phyloP scores from a whole-genome alignment of 2,888 invertebrate species.

The Stenolophus ochropezus region DNA sequence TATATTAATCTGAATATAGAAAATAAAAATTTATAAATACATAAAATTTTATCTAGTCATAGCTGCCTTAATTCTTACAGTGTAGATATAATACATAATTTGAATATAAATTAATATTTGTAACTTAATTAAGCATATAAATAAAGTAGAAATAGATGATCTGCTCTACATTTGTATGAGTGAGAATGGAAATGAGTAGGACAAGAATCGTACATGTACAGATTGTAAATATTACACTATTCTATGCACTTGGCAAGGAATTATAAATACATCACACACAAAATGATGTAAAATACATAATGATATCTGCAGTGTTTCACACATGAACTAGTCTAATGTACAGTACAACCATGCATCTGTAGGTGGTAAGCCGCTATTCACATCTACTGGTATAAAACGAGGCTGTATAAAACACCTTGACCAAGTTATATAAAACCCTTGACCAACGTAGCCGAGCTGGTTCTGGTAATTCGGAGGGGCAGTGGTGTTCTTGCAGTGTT shows the following conservation, averaged over 20 bases:
- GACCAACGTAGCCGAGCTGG: not conserved
- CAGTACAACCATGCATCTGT: conserved; percentile 39
- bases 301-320: conserved; percentile 49
- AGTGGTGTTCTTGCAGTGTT: conserved; percentile 59
- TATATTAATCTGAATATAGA: conserved; percentile 58
- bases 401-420: conserved; percentile 55
- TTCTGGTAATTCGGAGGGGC: conserved; percentile 52
- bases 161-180: conserved; percentile 14
- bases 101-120: conserved; percentile 56
- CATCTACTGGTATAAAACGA: conserved; percentile 69
- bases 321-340: conserved; percentile 58
- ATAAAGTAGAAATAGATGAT: conserved; percentile 45
- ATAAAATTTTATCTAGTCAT: conserved; percentile 55
- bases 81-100: conserved; percentile 54
- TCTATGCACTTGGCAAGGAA: conserved; percentile 28
- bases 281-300: conserved; percentile 48
- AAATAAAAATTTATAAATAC: conserved; percentile 60
- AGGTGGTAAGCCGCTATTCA: conserved; percentile 72
- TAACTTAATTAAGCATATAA: conserved; percentile 50
- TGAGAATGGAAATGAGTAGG: conserved; percentile 1
- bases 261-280: conserved; percentile 56
- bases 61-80: conserved; percentile 51
- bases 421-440: conserved; percentile 39
- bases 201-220: conserved; percentile 40
- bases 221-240: conserved; percentile 53